A percentile compares a stretch with the other conserved stretches of the same genome.
Conservation (phyloP, 2,797 vertebrate species). For the Urophycis tenuis region DNA sequence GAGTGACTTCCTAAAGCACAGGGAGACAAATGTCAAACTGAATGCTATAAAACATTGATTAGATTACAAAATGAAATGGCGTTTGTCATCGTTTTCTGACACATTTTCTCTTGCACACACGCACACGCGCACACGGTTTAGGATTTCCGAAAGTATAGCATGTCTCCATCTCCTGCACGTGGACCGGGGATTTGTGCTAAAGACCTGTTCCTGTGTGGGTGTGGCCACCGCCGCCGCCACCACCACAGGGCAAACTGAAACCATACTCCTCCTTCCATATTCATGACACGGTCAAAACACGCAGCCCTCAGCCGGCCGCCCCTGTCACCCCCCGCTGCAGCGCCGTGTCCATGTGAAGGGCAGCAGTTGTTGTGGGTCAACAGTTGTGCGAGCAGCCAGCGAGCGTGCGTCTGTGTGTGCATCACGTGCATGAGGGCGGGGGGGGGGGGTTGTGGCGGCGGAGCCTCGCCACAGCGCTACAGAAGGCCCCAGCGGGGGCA, state of each 20-base stretch:
- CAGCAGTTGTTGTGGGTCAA: not conserved
- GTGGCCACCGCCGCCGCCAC: not conserved
- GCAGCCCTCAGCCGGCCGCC: not conserved
- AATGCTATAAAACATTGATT: too few relatives aligned
- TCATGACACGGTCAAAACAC: not conserved
- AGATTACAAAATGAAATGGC: too few relatives aligned
- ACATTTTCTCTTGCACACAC: too few relatives aligned
- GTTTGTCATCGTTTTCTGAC: too few relatives aligned
- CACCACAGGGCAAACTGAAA: not conserved
- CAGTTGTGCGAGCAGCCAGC: not conserved
- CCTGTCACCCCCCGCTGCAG: too few relatives aligned
- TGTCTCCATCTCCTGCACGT: not conserved
- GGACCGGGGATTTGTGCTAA: not conserved
- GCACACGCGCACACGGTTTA: not conserved
- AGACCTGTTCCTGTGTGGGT: not conserved
- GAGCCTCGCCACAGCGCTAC: not conserved
- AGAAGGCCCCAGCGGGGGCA: not conserved
- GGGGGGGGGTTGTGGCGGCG: not conserved
- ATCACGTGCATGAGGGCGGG: not conserved
- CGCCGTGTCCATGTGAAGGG: not conserved
- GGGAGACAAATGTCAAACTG: not conserved
- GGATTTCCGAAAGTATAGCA: not conserved
- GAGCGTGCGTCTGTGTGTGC: too few relatives aligned
- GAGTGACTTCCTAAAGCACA: not conserved
- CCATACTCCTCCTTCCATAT: not conserved